phyloP scores from a whole-genome alignment of 2,888 invertebrate species.

The Druceiella hillmani region DNA sequence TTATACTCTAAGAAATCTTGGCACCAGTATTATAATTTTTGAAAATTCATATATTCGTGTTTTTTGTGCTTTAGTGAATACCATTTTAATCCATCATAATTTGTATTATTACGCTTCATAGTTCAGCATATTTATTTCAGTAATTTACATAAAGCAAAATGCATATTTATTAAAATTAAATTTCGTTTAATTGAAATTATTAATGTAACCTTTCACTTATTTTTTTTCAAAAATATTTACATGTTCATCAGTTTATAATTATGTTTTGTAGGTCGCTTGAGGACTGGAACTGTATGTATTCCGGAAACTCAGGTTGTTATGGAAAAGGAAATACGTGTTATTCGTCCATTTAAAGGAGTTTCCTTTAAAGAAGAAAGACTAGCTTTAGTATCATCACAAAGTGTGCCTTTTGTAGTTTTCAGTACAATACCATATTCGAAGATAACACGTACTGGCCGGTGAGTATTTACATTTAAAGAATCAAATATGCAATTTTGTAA shows the following conservation, averaged over 20 bases:
- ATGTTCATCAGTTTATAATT: background rate
- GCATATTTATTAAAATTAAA: conserved; percentile 9
- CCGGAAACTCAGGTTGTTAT: conserved; percentile 50
- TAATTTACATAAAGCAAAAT: too few species aligned
- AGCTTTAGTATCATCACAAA: conserved; percentile 70
- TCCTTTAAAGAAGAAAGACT: conserved; percentile 75
- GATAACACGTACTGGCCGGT: conserved; percentile 59
- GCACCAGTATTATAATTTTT: too few species aligned
- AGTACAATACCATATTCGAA: conserved; percentile 82
- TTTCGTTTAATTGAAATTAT: background rate
- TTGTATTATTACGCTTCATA: too few species aligned
- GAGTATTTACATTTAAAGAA: conserved; percentile 24
- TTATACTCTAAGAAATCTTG: too few species aligned
- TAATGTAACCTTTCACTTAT: too few species aligned
- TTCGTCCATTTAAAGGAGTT: conserved; percentile 58
- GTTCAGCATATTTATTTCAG: too few species aligned
- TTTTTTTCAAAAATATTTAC: too few species aligned
- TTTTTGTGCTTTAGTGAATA: too few species aligned
- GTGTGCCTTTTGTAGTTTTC: conserved; percentile 79
- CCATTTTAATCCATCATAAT: too few species aligned
- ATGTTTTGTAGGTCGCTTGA: conserved; percentile 39
- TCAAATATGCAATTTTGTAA: conserved; percentile 4
- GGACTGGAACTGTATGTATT: conserved; percentile 48
- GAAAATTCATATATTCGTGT: too few species aligned
- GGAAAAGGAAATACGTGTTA: conserved; percentile 53